Conservation (phyloP, 2,797 vertebrate genomes). For the Neomorphus geoffroyi region DNA sequence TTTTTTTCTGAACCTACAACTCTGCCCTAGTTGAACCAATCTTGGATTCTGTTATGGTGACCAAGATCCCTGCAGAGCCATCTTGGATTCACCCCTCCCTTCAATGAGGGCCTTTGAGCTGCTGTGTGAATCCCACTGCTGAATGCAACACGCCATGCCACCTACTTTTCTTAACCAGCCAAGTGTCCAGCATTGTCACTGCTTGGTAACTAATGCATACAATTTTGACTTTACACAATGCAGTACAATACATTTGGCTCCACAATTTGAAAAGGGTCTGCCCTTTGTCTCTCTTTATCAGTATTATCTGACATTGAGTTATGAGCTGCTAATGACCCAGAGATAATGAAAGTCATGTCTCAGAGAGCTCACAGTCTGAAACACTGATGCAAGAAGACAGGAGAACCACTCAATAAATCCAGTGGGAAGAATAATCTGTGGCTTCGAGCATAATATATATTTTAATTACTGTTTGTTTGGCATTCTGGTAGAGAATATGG, state of each 20-base stretch:
- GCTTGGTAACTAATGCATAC: background rate
- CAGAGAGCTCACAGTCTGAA: conserved; percentile 39
- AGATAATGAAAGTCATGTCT: conserved; percentile 66
- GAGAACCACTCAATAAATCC: conserved; percentile 58
- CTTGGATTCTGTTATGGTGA: background rate
- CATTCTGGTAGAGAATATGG: conserved; percentile 17
- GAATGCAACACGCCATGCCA: background rate
- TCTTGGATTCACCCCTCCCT: background rate
- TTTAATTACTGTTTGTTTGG: conserved; percentile 59
- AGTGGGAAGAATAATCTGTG: conserved; percentile 58
- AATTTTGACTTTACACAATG: conserved; percentile 47
- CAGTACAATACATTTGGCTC: conserved; percentile 30
- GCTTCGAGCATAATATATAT: conserved; percentile 50
- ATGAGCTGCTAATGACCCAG: conserved; percentile 67
- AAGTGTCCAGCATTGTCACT: conserved; percentile 10
- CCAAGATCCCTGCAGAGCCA: background rate
- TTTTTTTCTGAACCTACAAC: background rate
- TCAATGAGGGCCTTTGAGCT: background rate
- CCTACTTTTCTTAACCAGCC: background rate
- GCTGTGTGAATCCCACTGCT: background rate
- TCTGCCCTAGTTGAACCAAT: background rate
- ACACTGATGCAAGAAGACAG: conserved; percentile 57
- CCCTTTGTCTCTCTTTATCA: conserved; percentile 62
- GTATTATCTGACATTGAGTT: conserved; percentile 60
- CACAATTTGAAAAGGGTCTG: conserved; percentile 52